Evolutionary conservation across 1,140 invertebrate species (phyloP).

Genomic region (Brachionus asplanchnoidis): DNA sequence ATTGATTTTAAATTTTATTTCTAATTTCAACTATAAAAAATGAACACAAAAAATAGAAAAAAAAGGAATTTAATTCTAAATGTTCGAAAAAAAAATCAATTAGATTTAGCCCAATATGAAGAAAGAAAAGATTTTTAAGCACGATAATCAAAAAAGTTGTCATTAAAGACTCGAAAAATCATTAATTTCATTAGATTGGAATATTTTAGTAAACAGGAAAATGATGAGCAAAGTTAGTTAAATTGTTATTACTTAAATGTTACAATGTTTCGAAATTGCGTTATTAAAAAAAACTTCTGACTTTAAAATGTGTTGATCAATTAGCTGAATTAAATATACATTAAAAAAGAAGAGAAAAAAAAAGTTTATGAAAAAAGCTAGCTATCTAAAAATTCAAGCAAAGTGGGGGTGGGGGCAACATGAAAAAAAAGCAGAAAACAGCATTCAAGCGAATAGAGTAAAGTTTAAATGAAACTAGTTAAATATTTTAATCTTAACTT

Average conservation of each 20-base stretch:
- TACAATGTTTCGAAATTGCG: neutral
- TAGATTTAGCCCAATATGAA: neutral
- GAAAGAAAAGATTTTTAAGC: conserved; percentile 26
- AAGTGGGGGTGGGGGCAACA: neutral
- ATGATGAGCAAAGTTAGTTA: neutral
- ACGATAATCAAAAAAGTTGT: neutral
- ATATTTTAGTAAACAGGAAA: neutral
- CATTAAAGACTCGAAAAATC: neutral
- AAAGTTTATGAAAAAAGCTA: neutral
- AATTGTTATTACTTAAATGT: neutral
- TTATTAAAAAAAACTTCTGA: neutral
- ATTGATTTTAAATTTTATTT: neutral
- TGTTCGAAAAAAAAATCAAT: neutral
- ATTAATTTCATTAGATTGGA: conserved; percentile 6
- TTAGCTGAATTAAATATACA: neutral
- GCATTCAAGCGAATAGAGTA: conserved; percentile 29
- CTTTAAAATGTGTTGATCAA: neutral
- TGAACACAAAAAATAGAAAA: neutral
- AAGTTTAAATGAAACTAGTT: conserved; percentile 24
- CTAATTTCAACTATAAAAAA: neutral
- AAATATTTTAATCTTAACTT: neutral
- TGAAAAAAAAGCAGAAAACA: neutral
- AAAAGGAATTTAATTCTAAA: conserved; percentile 17
- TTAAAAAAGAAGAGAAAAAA: neutral
- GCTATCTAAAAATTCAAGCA: neutral